These are phyloP conservation scores for Epinephelus lanceolatus DNA, from an alignment of 2,113 vertebrate species.

Conservation along the genomic window DNA sequence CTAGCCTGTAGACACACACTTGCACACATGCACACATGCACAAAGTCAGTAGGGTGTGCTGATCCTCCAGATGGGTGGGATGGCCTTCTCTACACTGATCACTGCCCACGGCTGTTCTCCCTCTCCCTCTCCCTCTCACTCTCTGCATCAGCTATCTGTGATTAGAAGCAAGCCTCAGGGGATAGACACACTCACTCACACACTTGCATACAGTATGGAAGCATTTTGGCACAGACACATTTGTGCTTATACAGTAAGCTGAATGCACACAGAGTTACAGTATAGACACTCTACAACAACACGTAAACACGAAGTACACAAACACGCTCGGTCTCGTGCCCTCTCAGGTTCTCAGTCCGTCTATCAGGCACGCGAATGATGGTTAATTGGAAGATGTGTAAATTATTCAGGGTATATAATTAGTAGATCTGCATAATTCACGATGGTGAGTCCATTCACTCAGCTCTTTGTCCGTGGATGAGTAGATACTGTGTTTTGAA, in stretches of 20 bases:
- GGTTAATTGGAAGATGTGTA: conserved; percentile 67
- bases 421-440: conserved; percentile 68
- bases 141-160: conserved; percentile 77
- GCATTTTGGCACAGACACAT: conserved; percentile 16
- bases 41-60: conserved; percentile 56
- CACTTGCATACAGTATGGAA: conserved; percentile 20
- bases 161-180: conserved; percentile 74
- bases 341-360: conserved; percentile 15
- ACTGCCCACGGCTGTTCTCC: conserved; percentile 59
- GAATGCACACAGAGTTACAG: conserved; percentile 11
- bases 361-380: conserved; percentile 44
- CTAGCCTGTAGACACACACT: conserved; percentile 19
- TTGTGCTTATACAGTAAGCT: neutral
- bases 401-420: conserved; percentile 77
- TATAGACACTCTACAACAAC: neutral
- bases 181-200: conserved; percentile 20
- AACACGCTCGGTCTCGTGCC: neutral
- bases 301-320: neutral
- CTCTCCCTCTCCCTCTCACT: conserved; percentile 45
- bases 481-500: conserved; percentile 49
- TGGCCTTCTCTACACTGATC: conserved; percentile 69
- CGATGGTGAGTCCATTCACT: conserved; percentile 50
- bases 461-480: conserved; percentile 47
- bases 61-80: conserved; percentile 79
- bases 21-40: conserved; percentile 7